Conservation (phyloP, 1,140 invertebrate genomes). For the Drosophila kohkoa region DNA sequence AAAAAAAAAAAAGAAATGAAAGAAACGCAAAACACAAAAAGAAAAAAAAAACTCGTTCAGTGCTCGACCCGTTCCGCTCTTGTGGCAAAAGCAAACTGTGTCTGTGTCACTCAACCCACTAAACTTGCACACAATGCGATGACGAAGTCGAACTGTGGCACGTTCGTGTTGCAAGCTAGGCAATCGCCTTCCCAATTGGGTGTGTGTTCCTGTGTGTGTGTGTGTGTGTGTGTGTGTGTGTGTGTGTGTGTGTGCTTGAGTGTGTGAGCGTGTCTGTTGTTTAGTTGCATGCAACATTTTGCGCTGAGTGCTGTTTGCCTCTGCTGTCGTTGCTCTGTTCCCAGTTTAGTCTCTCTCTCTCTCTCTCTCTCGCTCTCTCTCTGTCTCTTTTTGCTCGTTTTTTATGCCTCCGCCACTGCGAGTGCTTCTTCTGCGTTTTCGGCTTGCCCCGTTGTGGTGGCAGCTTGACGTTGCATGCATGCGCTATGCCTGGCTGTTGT, state of each 20-base stretch:
- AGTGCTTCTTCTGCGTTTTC: constrained; percentile 11
- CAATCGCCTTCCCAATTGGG: constrained; percentile 12
- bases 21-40: too few relatives aligned
- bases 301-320: neutral
- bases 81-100: constrained; percentile 76
- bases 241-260: neutral
- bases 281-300: constrained; percentile 55
- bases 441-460: constrained; percentile 12
- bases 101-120: constrained; percentile 83
- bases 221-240: neutral
- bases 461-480: constrained; percentile 21
- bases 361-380: constrained; percentile 36
- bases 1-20: neutral
- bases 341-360: constrained; percentile 26
- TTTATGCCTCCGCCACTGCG: constrained; percentile 11
- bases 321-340: neutral
- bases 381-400: constrained; percentile 16
- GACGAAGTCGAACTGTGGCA: constrained; percentile 46
- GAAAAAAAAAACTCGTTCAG: constrained; percentile 55
- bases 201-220: constrained; percentile 3
- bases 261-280: constrained; percentile 7
- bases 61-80: constrained; percentile 54
- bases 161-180: constrained; percentile 39
- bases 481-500: constrained; percentile 9
- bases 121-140: constrained; percentile 77